A percentile compares a stretch with the other conserved stretches of the same genome.
Evolutionary conservation across 2,797 vertebrate species (phyloP).

Genomic region (Ctenopoma kingsleyae): DNA sequence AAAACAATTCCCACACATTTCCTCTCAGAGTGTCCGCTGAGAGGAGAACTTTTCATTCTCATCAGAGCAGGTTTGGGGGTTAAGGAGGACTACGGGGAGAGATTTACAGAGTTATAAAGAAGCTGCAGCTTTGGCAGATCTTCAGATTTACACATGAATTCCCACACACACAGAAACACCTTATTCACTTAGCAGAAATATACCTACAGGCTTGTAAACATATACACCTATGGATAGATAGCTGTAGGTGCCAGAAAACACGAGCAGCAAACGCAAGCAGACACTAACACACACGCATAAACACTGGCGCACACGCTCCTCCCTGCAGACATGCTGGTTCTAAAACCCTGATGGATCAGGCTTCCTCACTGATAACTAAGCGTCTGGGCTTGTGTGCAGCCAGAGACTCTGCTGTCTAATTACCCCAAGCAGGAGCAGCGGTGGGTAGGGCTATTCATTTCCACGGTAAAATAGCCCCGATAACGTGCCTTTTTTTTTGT

Average conservation of each 20-base stretch:
- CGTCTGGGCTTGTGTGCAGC: constrained; percentile 48
- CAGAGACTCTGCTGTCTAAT: constrained; percentile 75
- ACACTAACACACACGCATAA: constrained; percentile 3
- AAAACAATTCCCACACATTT: constrained; percentile 56
- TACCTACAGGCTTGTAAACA: constrained; percentile 30
- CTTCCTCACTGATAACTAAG: constrained; percentile 63
- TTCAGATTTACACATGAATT: constrained; percentile 19
- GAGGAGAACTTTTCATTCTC: constrained; percentile 48
- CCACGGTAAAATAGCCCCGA: constrained; percentile 74
- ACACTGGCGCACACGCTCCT: constrained; percentile 1
- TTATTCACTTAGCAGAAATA: not conserved
- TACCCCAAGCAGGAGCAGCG: constrained; percentile 63
- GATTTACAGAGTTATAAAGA: constrained; percentile 41
- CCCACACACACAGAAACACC: constrained; percentile 15
- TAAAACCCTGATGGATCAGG: constrained; percentile 76
- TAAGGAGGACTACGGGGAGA: constrained; percentile 48
- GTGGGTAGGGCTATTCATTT: constrained; percentile 78
- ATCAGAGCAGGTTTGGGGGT: constrained; percentile 44
- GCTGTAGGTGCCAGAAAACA: not conserved
- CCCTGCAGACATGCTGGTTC: constrained; percentile 35
- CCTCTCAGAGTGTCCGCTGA: constrained; percentile 10
- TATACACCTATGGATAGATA: not conserved
- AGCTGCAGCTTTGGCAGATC: constrained; percentile 24
- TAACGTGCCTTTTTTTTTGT: constrained; percentile 65
- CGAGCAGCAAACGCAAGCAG: constrained; percentile 5